A percentile compares a stretch with the other conserved stretches of the same genome.
Conservation (phyloP, 2,797 vertebrate genomes). For the Onychomys leucogaster region DNA sequence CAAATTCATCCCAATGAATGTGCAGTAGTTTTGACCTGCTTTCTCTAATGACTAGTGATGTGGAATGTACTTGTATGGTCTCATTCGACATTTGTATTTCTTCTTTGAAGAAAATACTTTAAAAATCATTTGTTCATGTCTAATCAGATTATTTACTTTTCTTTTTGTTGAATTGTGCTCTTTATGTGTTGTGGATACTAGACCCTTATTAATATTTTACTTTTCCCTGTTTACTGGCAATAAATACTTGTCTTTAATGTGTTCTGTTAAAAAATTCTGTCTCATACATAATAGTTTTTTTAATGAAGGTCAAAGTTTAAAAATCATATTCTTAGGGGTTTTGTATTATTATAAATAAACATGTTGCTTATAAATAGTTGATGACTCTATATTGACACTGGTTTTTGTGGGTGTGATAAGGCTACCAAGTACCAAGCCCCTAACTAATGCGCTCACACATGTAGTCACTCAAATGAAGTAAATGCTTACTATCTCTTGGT, state of each 20-base stretch:
- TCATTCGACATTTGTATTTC: background rate
- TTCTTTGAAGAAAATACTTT: slow-evolving; percentile 29
- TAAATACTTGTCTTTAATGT: slow-evolving; percentile 51
- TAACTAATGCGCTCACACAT: background rate
- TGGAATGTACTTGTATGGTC: background rate
- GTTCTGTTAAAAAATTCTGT: background rate
- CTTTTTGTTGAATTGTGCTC: slow-evolving; percentile 33
- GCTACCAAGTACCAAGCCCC: background rate
- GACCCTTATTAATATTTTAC: background rate
- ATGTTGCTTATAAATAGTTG: slow-evolving; percentile 32
- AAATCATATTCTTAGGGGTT: background rate
- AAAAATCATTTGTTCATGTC: background rate
- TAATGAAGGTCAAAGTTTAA: slow-evolving; percentile 5
- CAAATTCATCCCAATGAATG: background rate
- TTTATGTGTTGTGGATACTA: slow-evolving; percentile 29
- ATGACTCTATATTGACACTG: slow-evolving; percentile 1
- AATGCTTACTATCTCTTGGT: background rate
- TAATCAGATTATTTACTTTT: slow-evolving; percentile 18
- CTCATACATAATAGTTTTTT: background rate
- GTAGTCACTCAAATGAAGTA: background rate
- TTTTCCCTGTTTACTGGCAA: slow-evolving; percentile 13
- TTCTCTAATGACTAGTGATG: background rate
- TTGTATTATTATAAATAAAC: slow-evolving; percentile 41
- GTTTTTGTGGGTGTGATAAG: background rate
- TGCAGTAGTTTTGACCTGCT: slow-evolving; percentile 29